These are phyloP conservation scores for Chymomyza costata DNA, from an alignment of 1,140 invertebrate species.

Conservation along the genomic window DNA sequence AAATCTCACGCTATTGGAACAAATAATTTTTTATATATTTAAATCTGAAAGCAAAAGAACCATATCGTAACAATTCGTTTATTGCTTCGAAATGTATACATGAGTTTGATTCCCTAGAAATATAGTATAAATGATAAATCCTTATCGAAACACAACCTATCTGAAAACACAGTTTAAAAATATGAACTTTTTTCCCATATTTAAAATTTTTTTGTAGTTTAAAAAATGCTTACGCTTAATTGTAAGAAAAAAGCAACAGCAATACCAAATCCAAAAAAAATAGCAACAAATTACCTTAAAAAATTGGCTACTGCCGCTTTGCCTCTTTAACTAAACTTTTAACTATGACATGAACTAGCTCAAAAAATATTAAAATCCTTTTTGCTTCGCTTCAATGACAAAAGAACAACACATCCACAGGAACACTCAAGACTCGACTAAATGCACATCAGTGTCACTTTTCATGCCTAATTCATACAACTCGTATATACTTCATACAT, in stretches of 20 bases:
- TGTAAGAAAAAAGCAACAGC: slow-evolving; percentile 13
- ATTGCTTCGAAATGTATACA: too few species aligned
- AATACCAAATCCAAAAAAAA: neutral
- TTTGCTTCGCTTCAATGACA: slow-evolving; percentile 47
- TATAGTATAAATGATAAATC: slow-evolving; percentile 68
- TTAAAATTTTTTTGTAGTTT: too few species aligned
- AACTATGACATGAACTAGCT: slow-evolving; percentile 3
- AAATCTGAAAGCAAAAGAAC: too few species aligned
- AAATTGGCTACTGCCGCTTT: slow-evolving; percentile 13
- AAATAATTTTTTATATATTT: too few species aligned
- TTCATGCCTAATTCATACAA: slow-evolving; percentile 23
- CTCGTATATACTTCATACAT: slow-evolving; percentile 26
- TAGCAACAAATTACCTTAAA: too few species aligned
- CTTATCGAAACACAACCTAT: slow-evolving; percentile 42
- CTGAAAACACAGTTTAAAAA: too few species aligned
- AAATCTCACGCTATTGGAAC: too few species aligned
- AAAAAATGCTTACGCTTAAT: slow-evolving; percentile 32
- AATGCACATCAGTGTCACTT: slow-evolving; percentile 2
- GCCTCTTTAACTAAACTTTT: too few species aligned
- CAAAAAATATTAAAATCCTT: slow-evolving; percentile 25
- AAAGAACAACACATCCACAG: slow-evolving; percentile 11
- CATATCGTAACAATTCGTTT: too few species aligned
- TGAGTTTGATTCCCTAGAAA: too few species aligned
- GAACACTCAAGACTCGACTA: slow-evolving; percentile 12
- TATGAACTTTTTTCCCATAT: too few species aligned